Evolutionary conservation across 2,797 vertebrate species (phyloP).

Genomic region (Coreius guichenoti): DNA sequence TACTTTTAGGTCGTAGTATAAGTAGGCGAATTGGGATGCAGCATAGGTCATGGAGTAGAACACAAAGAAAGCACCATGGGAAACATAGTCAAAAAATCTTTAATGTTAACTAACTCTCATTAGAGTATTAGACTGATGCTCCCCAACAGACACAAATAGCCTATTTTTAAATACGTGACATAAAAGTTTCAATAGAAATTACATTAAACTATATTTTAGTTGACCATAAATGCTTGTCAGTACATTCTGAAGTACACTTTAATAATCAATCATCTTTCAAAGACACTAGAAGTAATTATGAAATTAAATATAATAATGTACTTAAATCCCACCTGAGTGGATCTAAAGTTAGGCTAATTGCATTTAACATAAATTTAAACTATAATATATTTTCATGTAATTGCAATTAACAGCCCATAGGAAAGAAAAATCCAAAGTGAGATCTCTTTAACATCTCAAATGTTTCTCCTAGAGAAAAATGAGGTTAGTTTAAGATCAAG

Average conservation of each 20-base stretch:
- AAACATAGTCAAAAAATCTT: no score
- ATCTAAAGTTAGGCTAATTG: background rate
- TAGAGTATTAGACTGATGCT: background rate
- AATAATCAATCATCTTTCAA: background rate
- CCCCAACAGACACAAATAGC: background rate
- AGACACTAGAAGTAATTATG: background rate
- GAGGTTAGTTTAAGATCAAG: no score
- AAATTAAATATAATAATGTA: background rate
- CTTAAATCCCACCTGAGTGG: background rate
- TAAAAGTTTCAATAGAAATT: background rate
- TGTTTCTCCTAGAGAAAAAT: no score
- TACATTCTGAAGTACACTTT: background rate
- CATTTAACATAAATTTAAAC: background rate
- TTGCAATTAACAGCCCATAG: background rate
- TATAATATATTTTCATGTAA: background rate
- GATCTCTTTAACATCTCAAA: no score
- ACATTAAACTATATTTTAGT: background rate
- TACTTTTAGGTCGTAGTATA: no score
- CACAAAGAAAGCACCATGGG: no score
- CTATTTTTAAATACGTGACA: background rate
- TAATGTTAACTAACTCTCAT: no score
- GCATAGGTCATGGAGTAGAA: no score
- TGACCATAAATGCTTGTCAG: background rate
- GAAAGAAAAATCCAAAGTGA: no score
- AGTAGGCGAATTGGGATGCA: no score